A percentile compares a stretch with the other conserved stretches of the same genome.
phyloP scores from a whole-genome alignment of 2,113 vertebrate genomes.

The Todiramphus saurophagus region DNA sequence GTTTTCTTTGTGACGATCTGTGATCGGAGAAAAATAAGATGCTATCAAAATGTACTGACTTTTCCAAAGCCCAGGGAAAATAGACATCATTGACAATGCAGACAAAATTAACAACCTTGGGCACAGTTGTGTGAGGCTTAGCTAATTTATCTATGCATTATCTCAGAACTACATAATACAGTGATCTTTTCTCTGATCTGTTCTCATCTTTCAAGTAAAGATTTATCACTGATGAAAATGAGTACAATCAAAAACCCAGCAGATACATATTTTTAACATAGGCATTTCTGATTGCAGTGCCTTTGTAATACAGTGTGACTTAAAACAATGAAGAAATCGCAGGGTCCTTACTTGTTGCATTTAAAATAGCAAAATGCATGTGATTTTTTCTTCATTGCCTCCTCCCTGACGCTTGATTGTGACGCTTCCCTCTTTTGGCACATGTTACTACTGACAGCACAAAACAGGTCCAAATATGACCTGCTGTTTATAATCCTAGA shows the following conservation, averaged over 20 bases:
- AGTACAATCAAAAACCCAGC: neutral
- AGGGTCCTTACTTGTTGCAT: neutral
- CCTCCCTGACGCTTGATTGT: neutral
- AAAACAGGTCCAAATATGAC: neutral
- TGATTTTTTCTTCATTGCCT: neutral
- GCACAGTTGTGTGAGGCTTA: neutral
- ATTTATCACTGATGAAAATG: neutral
- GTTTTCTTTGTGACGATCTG: conserved; percentile 38
- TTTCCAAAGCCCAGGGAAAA: neutral
- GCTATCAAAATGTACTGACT: neutral
- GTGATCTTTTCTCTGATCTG: neutral
- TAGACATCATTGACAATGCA: neutral
- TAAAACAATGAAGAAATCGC: neutral
- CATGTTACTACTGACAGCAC: neutral
- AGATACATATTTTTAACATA: neutral
- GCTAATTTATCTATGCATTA: neutral
- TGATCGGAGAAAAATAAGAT: conserved; percentile 41
- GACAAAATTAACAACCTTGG: neutral
- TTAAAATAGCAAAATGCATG: neutral
- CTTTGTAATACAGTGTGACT: neutral
- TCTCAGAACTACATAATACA: neutral
- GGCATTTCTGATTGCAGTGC: neutral
- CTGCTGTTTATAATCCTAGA: neutral
- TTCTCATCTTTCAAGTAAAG: neutral
- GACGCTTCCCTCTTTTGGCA: neutral